These are phyloP conservation scores for Arctopsyche grandis DNA, from an alignment of 1,140 invertebrate genomes.

Conservation along the genomic window DNA sequence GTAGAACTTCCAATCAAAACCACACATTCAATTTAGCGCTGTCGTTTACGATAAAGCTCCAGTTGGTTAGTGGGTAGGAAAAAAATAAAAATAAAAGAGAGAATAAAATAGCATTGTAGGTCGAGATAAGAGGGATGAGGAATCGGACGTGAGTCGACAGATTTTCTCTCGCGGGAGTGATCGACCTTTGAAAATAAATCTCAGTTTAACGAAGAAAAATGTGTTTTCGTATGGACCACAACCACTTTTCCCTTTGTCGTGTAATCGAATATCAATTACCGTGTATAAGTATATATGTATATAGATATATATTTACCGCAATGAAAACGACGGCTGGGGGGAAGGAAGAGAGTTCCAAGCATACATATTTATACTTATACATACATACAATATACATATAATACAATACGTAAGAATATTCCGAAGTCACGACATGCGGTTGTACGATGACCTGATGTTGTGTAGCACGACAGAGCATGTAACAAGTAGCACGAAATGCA, in stretches of 20 bases:
- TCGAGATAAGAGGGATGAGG: not conserved
- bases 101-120: constrained; percentile 12
- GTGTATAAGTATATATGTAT: no score
- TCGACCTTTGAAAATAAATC: constrained; percentile 20
- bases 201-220: constrained; percentile 11
- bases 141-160: constrained; percentile 20
- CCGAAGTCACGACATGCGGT: constrained; percentile 5
- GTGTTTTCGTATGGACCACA: not conserved
- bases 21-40: constrained; percentile 18
- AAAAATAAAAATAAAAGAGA: not conserved
- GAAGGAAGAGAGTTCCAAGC: not conserved
- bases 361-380: no score
- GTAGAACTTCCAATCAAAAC: not conserved
- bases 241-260: no score
- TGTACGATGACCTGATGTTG: constrained; percentile 20
- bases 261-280: no score
- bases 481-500: constrained; percentile 35
- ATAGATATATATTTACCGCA: no score
- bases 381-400: not conserved
- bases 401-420: not conserved
- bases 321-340: no score
- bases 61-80: not conserved
- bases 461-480: constrained; percentile 15
- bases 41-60: constrained; percentile 19
- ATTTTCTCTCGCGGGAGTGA: constrained; percentile 14